Base-by-base conservation (phyloP, 2,797 vertebrate species). In the Pempheris klunzingeri region DNA sequence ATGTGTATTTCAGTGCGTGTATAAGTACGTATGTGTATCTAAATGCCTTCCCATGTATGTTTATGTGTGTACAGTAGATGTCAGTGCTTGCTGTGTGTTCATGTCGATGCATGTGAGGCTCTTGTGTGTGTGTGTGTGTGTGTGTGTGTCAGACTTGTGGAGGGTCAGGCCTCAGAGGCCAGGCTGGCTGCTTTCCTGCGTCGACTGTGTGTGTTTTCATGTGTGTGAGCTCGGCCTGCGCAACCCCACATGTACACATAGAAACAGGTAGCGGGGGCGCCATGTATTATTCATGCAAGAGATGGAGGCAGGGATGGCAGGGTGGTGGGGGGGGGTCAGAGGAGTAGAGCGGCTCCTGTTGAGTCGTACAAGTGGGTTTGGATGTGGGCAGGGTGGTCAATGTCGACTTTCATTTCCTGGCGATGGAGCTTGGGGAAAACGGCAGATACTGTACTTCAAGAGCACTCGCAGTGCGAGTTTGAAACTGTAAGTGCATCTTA, bases 331-430 rank as follows among this genome's bases (percentile, higher is more conserved):
- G n/a, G 55, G 77, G 72, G 90, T 92, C 87, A 89, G 83, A 84
- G 83, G 80, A 74, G 87, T 66, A 70, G 71, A 77, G 70, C 69
- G 22, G 80, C 77, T 83, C 64, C 88, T 82, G 81, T 81, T 58
- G 82, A 90, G 84, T 85, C 46, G 69, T 81, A 57, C 67, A 39
- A 80, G 85, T 75, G 71, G 78, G 87, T 82, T 68, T 88, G 86
- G 86, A 90, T 88, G 92, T 92, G 84, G 86, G 88, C 84, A 80
- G 86, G 83, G 65, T 90, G 92, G 92, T 93, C 88, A 81, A 87
- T 84, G 90, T 90, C 75, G 70, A 82, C 88, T 91, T 86, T 88
- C 82, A 93, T 92, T 93, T 92, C 83, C 87, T 87, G 76, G 57
- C 73, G 65, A 81, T 71, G 80, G 61, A 47, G 73, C 85, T 84